Conservation (phyloP, 92 coral and sea anemone species). For the Epizoanthus scotinus region DNA sequence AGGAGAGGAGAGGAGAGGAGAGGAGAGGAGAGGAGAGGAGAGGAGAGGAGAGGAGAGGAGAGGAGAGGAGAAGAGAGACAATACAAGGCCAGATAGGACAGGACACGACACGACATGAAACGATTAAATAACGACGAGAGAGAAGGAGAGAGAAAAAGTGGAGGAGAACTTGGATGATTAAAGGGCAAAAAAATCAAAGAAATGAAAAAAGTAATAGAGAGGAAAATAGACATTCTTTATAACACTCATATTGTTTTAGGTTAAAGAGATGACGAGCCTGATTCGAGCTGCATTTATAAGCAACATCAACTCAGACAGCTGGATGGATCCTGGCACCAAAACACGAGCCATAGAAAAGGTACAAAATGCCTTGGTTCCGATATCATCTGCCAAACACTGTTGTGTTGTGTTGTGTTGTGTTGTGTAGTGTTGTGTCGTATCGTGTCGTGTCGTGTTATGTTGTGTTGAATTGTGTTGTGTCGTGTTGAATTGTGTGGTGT, state of each 20-base stretch:
- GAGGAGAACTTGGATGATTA: background rate
- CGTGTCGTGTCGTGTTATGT: too few relatives aligned
- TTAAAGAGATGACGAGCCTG: slow-evolving; percentile 59
- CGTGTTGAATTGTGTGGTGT: too few relatives aligned
- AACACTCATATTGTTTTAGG: slow-evolving; percentile 30
- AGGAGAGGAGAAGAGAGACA: background rate
- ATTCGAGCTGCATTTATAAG: slow-evolving; percentile 62
- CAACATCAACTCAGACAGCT: slow-evolving; percentile 40
- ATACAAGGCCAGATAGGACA: too few relatives aligned
- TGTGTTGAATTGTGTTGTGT: too few relatives aligned
- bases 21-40: background rate
- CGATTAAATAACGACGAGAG: too few relatives aligned
- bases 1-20: too few relatives aligned
- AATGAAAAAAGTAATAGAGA: background rate
- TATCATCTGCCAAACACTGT: too few relatives aligned
- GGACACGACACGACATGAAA: too few relatives aligned
- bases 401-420: too few relatives aligned
- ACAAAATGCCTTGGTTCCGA: too few relatives aligned
- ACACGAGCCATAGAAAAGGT: slow-evolving; percentile 60
- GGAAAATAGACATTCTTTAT: background rate
- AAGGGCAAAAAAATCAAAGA: background rate
- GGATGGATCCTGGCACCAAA: slow-evolving; percentile 66
- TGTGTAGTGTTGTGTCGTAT: too few relatives aligned
- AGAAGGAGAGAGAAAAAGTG: background rate
- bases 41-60: background rate